Base-by-base conservation (phyloP, 1,140 invertebrate species). In the Halictus rubicundus region DNA sequence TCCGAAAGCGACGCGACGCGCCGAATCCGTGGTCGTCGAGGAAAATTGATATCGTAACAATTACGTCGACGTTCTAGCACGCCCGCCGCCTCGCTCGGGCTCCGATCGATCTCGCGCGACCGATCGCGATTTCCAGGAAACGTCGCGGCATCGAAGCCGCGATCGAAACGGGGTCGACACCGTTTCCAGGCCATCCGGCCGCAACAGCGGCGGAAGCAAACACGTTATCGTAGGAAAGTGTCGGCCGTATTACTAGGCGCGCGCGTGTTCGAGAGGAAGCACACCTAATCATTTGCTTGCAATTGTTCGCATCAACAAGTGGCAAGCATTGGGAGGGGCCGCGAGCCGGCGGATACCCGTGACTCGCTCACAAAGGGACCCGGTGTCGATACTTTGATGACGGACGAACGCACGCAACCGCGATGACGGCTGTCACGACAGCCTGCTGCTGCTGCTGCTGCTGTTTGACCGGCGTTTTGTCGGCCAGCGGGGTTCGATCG, bases 261-360 rank as follows among this genome's bases (percentile, higher is more conserved):
- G 79, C 63, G 79, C 39, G 69, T 71, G 61, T 85, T 71, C 42
- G 64, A 74, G 60, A 82, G 64, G 83, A 69, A 68, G 60, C 72
- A 54, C 63, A 57, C 59, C 72, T 42, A 81, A 85, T 61, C 74
- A 59, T 54, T 81, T 65, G 73, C 64, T 81, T 69, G 72, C 73
- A 65, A 76, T 84, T 74, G 78, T 73, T 73, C 60, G 83, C 69
- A 84, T 85, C 84, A 85, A 85, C 83, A 85, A 85, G 84, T 85
- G 84, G 84, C 73, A 84, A 39, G 19, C 19, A 2, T 19, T 0
- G 32, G 63, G 63, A 69, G 72, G 52, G 72, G 65, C 57, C 39
- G 64, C 23, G 66, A 68, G 27, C 19, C 61, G 63, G 9, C 37
- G 21, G 70, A 59, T 32, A 16, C 52, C 54, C 19, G 54, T 57